Evolutionary conservation across 1,140 invertebrate genomes (phyloP), one percentile per base, ranked within the genome.

Genomic region (Dreissena polymorpha): DNA sequence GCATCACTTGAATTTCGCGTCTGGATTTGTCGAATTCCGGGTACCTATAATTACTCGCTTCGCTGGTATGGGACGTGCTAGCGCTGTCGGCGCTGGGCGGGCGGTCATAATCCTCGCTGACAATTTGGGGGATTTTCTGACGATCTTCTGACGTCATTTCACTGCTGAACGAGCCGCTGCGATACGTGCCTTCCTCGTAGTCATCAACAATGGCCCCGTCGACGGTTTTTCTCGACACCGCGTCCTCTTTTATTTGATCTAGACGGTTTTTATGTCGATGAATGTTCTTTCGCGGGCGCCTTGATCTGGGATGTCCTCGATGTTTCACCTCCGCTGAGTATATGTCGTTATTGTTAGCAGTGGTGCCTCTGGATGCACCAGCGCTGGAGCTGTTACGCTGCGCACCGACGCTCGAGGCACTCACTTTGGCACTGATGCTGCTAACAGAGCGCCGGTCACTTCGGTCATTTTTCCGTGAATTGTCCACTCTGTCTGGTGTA

Each of bases 151-250:
- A 25, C 29, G 81, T 83, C 72, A 83, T 76, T 76, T 71, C 73
- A 83, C 81, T 83, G 8, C 64, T 76, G 50, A 83, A 63, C 49
- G 81, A 83, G n/a, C 81, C 81, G 39, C 81, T 83, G 70, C 81
- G 70, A 25, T 65, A 53, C 29, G 65, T 76, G 21, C 76, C 73
- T 71, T 69, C 64, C 23, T 60, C 50, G 51, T 60, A 69, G 64
- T 75, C 67, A 18, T 77, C 73, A 27, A 76, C 72, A 16, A 71
- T 69, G n/a, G 81, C 65, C 14, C 67, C 81, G 12, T 83, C 81
- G 16, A 83, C 73, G 16, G 72, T 77, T 65, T 83, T 83, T 60
- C 81, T 25, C 49, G 81, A 83, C 51, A 83, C 55, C 14, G 81
- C 74, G 29, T 83, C 81, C 1, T 29, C 55, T 51, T 78, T 78